Base-by-base conservation (phyloP, 2,113 vertebrate species). In the Leptobrachium ailaonicum region DNA sequence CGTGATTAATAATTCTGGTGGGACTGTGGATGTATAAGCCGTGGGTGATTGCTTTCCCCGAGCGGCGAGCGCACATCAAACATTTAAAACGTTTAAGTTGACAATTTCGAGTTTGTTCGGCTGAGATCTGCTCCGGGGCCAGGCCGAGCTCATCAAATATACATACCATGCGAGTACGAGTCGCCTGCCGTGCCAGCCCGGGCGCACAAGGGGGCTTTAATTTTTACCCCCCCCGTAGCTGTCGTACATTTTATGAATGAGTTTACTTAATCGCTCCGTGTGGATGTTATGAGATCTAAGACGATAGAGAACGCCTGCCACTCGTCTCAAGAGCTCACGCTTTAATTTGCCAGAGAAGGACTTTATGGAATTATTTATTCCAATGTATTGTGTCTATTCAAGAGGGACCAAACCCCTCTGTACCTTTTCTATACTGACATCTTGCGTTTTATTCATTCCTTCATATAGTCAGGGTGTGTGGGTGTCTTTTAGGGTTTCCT, bases 71-170 rank as follows among this genome's bases (percentile, higher is more conserved):
- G 78, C 63, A 80, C 78, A 80, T 80, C 78, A 80, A 80, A 80
- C 78, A 80, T 80, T 80, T 74, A 80, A 80, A 80, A 74, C 64
- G 64, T 80, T 80, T 80, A 80, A 80, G 78, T 74, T 80, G 78
- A 80, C 80, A 75, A 72, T 82, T 81, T 76, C 43, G 70, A 66
- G 43, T 82, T 75, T 84, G 73, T 76, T 77, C 13, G 47, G 79
- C 79, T 81, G 58, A 74, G 60, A 56, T 76, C 70, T 41, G 83
- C 82, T 78, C 62, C 47, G 53, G 77, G 72, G 79, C 70, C 82
- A 68, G 62, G 50, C 78, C 12, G 71, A 58, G 79, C 82, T 80
- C 66, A 82, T 71, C 66, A 83, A 73, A 73, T 58, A 64, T 75
- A 73, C 74, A 68, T 2, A 58, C 66, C 2, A 62, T 56, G 63